Evolutionary conservation across 2,888 invertebrate genomes (phyloP).

Genomic region (Lithophane socia): DNA sequence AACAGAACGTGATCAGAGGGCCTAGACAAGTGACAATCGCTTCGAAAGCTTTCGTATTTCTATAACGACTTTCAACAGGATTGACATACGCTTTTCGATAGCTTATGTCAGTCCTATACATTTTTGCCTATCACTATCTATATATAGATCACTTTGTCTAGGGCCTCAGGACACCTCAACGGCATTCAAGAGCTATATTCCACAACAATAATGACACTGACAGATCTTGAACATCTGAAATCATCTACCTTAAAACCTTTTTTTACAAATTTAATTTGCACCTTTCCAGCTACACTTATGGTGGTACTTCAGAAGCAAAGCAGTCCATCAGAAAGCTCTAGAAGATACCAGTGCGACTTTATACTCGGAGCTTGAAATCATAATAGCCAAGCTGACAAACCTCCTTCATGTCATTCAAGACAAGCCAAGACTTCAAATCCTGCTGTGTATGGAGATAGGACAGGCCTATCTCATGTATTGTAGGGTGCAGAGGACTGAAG

Average conservation of each 20-base stretch:
- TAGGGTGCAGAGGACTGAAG: constrained; percentile 93
- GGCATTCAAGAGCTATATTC: no score
- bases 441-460: constrained; percentile 88
- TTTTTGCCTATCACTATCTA: no score
- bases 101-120: no score
- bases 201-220: no score
- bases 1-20: no score
- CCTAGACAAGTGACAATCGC: no score
- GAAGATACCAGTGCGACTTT: constrained; percentile 94
- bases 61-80: no score
- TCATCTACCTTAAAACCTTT: background rate
- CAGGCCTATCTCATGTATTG: constrained; percentile 94
- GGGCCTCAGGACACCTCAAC: no score
- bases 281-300: constrained; percentile 86
- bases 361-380: constrained; percentile 90
- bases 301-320: constrained; percentile 94
- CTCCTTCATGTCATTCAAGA: constrained; percentile 78
- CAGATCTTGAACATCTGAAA: no score
- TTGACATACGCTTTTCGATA: no score
- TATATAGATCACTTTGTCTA: no score
- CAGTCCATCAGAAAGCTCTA: constrained; percentile 94
- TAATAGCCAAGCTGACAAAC: constrained; percentile 85
- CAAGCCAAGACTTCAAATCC: constrained; percentile 80
- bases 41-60: no score
- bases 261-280: background rate